Evolutionary conservation across 2,797 vertebrate genomes (phyloP), one percentile per base, ranked within the genome.

Genomic region (Cossypha niveicapilla): DNA sequence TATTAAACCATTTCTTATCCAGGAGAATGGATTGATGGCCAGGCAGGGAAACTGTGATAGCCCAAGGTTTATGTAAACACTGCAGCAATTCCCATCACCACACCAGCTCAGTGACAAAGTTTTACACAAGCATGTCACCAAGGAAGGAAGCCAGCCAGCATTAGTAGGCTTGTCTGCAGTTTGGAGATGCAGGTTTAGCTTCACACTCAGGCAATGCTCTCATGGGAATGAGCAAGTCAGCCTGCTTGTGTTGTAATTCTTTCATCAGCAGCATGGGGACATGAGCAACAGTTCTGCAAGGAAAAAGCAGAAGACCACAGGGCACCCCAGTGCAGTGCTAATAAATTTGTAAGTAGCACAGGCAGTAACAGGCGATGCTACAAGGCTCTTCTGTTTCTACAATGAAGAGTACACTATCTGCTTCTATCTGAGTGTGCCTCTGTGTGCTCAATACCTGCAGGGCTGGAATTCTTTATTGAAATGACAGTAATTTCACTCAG

Each of bases 281-380:
- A 37, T 0, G 0, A 70, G 18, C 56, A 67, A 30, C 27, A 58
- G 19, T 27, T 1, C 0, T 23, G 17, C 19, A 71, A 57, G 50
- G 35, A 67, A 24, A 25, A 30, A 18, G 12, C 15, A 79, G 37
- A 67, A 39, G n/a, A 79, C 4, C 15, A 35, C 27, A 44, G 34
- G 41, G 16, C 1, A 1, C 48, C 62, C 48, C 14, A 23, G 6
- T 35, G 6, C 27, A 47, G 2, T 15, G 30, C 32, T 54, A 12
- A 72, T 42, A 32, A 34, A 7, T 48, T 4, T 30, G 4, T 17
- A 39, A 68, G 24, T 70, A 34, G 35, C 21, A 48, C 27, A 63
- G 44, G 28, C 37, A 75, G 24, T 18, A 76, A 56, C 0, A 44
- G 34, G 56, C 19, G 44, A 13, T 0, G 2, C 17, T 30, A 28